Percentiles rank a stretch among this genome's conserved stretches.
Evolutionary conservation across 1,140 invertebrate species (phyloP).

Genomic region (Megathymus violae): DNA sequence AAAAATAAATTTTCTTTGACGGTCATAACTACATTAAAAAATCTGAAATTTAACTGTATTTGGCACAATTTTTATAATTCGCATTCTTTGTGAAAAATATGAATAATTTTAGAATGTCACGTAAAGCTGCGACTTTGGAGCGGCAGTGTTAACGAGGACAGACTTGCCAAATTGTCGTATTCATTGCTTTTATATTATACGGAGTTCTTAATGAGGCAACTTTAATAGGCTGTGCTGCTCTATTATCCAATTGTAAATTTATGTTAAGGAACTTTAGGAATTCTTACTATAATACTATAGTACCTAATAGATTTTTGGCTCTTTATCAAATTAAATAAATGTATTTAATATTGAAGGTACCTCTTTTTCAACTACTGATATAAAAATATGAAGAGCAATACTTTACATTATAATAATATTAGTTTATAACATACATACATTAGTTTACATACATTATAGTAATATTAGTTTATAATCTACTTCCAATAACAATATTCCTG

Average conservation of each 20-base stretch:
- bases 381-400: too few species aligned
- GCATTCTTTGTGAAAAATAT: conserved; percentile 2
- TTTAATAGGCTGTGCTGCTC: background rate
- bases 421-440: too few species aligned
- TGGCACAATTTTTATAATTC: background rate
- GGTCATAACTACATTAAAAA: background rate
- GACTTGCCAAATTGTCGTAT: conserved; percentile 39
- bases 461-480: too few species aligned
- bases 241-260: background rate
- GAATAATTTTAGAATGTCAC: background rate
- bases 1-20: background rate
- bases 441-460: too few species aligned
- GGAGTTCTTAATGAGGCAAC: conserved; percentile 5
- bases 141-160: conserved; percentile 1
- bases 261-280: background rate
- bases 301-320: too few species aligned
- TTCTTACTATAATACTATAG: background rate
- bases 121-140: background rate
- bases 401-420: too few species aligned
- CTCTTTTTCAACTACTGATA: too few species aligned
- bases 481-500: too few species aligned
- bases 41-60: background rate
- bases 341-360: too few species aligned
- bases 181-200: conserved; percentile 28
- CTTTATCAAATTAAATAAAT: too few species aligned